Conservation (phyloP, 2,113 vertebrate genomes). For the Gasterosteus nipponicus region DNA sequence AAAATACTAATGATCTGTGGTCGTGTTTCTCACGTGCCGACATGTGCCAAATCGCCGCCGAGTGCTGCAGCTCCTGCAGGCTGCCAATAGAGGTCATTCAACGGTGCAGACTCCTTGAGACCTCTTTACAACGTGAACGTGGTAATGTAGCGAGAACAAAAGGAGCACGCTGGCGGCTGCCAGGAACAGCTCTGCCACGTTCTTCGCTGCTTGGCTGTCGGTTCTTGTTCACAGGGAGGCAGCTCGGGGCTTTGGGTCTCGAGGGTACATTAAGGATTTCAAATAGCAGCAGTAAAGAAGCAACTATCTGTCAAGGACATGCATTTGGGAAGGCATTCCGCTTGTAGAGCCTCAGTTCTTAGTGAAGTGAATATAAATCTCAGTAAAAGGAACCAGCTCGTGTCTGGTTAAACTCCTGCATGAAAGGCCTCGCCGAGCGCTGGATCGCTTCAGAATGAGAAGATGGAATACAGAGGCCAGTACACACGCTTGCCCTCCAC, state of each 20-base stretch:
- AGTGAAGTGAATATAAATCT: constrained; percentile 50
- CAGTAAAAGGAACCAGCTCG: constrained; percentile 58
- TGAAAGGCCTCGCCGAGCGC: constrained; percentile 22
- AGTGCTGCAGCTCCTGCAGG: background rate
- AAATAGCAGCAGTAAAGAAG: constrained; percentile 32
- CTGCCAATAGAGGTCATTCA: constrained; percentile 41
- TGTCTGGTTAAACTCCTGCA: constrained; percentile 29
- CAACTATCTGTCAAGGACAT: constrained; percentile 39
- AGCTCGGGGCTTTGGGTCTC: constrained; percentile 4
- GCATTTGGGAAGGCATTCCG: constrained; percentile 23
- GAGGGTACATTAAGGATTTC: constrained; percentile 37
- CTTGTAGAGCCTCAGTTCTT: constrained; percentile 50
- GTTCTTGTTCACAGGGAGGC: constrained; percentile 3
- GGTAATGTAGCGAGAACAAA: background rate
- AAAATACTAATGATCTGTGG: background rate
- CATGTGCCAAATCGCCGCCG: background rate
- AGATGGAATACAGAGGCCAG: constrained; percentile 4
- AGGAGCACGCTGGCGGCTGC: background rate
- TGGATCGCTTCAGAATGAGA: constrained; percentile 46
- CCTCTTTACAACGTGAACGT: background rate
- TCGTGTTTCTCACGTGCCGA: background rate
- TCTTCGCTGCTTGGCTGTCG: constrained; percentile 15
- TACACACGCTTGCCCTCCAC: background rate
- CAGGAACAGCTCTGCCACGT: constrained; percentile 2
- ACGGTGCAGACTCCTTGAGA: background rate